Evolutionary conservation across 30 jellyfish, hydroid and myxozoan species (phyloP).

Genomic region (Turritopsis dohrnii): DNA sequence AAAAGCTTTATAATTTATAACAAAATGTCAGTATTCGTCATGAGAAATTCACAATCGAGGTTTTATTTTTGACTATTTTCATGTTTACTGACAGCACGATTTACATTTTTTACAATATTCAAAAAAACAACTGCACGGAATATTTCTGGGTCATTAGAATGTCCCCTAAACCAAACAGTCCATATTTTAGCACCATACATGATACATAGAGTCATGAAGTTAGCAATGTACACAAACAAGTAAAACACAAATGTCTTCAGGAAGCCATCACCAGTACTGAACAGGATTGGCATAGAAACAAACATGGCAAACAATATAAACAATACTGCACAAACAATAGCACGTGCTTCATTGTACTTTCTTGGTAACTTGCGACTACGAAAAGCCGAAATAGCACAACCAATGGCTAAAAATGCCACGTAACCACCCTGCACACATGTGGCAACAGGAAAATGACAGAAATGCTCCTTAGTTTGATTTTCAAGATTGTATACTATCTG

Average conservation of each 20-base stretch:
- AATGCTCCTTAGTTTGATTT: not conserved
- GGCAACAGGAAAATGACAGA: not conserved
- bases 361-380: conserved; percentile 13
- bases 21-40: too few species aligned
- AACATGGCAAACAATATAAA: not conserved
- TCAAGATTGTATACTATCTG: not conserved
- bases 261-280: not conserved
- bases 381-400: not conserved
- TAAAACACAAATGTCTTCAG: not conserved
- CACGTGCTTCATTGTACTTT: not conserved
- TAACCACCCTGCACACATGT: not conserved
- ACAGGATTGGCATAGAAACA: not conserved
- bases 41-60: not conserved
- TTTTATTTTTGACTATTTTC: not conserved
- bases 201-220: not conserved
- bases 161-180: not conserved
- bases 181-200: not conserved
- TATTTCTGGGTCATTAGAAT: not conserved
- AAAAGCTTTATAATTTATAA: too few species aligned
- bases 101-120: conserved; percentile 9
- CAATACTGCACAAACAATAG: not conserved
- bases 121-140: not conserved
- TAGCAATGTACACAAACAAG: not conserved
- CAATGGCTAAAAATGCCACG: not conserved
- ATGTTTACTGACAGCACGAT: not conserved